Evolutionary conservation across 1,140 invertebrate genomes (phyloP), one percentile per base, ranked within the genome.

Genomic region (Scaptomyza pallida): DNA sequence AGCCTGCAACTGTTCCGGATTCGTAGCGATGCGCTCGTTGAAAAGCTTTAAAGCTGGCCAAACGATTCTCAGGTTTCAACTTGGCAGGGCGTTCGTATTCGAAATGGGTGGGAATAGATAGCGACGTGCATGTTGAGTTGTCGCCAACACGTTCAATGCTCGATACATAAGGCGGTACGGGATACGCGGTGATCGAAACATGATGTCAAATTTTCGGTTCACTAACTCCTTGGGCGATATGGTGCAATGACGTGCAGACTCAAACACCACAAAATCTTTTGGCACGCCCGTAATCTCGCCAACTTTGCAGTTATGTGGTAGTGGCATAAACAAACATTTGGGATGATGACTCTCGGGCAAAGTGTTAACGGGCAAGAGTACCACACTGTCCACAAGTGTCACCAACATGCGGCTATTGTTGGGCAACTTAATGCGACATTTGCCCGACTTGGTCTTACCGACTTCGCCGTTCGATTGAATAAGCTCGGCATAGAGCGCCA

Each of bases 1-100:
- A 3, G 89, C 85, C 21, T 76, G 61, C 43, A 90, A 50, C 26
- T 90, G 89, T 41, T 90, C 89, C 0, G 41, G n/a, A 70, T 90
- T 90, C 1, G 8, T 5, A 2, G 5, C 8, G n/a, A 90, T 90
- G 9, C 51, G 44, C 0, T 12, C 0, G 21, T 90, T 88, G 3
- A 90, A 13, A 3, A 90, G 15, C 3, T 2, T n/a, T 1, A 1
- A 90, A 23, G 0, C 30, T 21, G 0, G 6, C 0, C 5, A 8
- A 2, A 30, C 8, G n/a, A 3, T 41, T 48, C 0, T 13, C 17
- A 2, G 19, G 3, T 3, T n/a, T 4, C 4, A 19, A 44, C 15
- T 57, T 44, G 5, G 8, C 5, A 3, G 17, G 9, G 2, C 9
- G n/a, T n/a, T n/a, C n/a, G n/a, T 47, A 35, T 37, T 16, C 0